These are phyloP conservation scores for Tenodera sinensis DNA, from an alignment of 2,888 invertebrate genomes.

Conservation along the genomic window DNA sequence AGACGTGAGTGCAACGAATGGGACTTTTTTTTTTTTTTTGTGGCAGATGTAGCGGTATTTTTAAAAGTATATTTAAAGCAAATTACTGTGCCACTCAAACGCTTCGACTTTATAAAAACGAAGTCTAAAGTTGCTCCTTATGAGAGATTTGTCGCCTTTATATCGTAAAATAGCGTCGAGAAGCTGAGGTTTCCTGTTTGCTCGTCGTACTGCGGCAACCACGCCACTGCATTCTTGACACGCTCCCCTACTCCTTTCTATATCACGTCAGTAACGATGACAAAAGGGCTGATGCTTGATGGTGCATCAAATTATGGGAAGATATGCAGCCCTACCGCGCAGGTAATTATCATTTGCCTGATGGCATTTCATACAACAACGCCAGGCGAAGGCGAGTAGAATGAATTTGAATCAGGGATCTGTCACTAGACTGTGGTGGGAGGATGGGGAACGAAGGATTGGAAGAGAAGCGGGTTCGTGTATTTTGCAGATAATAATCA, in stretches of 20 bases:
- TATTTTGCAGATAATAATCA: neutral
- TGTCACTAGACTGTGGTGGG: neutral
- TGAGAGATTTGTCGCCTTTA: no score
- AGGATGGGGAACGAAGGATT: neutral
- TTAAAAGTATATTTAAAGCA: no score
- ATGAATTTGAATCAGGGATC: conserved; percentile 12
- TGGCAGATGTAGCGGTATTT: no score
- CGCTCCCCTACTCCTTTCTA: neutral
- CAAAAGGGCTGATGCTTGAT: neutral
- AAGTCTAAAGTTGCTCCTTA: no score
- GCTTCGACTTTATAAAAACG: no score
- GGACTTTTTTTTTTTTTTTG: no score
- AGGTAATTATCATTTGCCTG: conserved; percentile 12
- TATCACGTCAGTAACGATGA: neutral
- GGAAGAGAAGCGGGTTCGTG: neutral
- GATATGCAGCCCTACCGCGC: conserved; percentile 9
- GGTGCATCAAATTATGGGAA: conserved; percentile 17
- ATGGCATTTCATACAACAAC: conserved; percentile 8
- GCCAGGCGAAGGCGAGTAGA: neutral
- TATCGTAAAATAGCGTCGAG: no score
- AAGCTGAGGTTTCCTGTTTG: neutral
- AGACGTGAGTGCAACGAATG: no score
- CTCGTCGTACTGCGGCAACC: neutral
- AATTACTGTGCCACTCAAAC: no score
- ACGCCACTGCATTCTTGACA: neutral